Base-by-base conservation (phyloP, 2,888 invertebrate species). In the Ophraella communa region DNA sequence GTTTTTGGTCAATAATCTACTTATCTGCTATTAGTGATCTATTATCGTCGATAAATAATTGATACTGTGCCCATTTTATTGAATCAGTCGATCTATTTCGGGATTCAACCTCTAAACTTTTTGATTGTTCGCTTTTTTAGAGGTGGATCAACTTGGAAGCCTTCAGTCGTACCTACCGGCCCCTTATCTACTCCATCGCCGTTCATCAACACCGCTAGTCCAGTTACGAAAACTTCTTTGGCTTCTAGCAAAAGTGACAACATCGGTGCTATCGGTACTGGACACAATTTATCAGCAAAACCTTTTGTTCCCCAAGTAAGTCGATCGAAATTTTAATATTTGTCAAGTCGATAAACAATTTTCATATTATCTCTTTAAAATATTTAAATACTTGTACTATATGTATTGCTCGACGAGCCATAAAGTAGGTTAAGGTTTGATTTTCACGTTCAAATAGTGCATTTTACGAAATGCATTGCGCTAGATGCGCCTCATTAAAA, bases 101-200 rank as follows among this genome's bases (percentile, higher is more conserved):
- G 58, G 66, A 59, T 53, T 20, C 20, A 27, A 49, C 53, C 56
- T 56, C 53, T 53, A 45, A 52, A 65, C 65, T 52, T 61, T 65
- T 47, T 4, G 49, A 39, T 39, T 39, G 30, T 47, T 27, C 58
- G 64, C n/a, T 60, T 55, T 62, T 70, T 64, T 76, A 95, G 95
- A 80, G 95, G 95, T 68, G 94, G 93, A 57, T 88, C 90, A 74
- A 93, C 94, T 73, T 97, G 97, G 97, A 91, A 92, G 75, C 97
- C 97, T 45, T 83, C 89, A 71, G 95, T 97, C 65, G 91, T 92
- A 21, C 93, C 95, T 58, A 89, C 93, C 55, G 91, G 94, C 70
- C 87, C 86, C 73, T 62, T 65, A 66, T 89, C 91, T 39, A 84
- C 89, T 74, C 85, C 87, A 68, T 78, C 83, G 64, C 87, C 89